phyloP scores from a whole-genome alignment of 30 jellyfish, hydroid and myxozoan genomes.

The Haliclystus octoradiatus region DNA sequence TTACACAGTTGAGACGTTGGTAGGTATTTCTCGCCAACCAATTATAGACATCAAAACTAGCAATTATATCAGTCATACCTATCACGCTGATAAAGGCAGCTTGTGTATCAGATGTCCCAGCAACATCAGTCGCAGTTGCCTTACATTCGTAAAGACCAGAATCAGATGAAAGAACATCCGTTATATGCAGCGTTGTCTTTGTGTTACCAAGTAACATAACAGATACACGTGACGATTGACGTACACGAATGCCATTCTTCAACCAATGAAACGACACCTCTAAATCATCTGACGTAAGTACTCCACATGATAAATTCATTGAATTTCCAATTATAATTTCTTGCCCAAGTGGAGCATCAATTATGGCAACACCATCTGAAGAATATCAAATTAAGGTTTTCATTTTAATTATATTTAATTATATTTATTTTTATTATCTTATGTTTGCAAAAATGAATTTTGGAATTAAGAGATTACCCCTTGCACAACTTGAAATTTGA shows the following conservation, averaged over 20 bases:
- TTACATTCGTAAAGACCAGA: constrained; percentile 43
- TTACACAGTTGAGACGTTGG: no score
- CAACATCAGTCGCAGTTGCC: constrained; percentile 45
- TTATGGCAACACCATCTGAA: constrained; percentile 24
- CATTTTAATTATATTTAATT: no score
- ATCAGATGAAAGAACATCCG: constrained; percentile 26
- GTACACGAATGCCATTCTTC: constrained; percentile 21
- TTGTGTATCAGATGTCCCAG: constrained; percentile 46
- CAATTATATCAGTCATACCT: no score
- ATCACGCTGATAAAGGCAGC: constrained; percentile 43
- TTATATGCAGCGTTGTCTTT: constrained; percentile 28
- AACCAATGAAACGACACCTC: constrained; percentile 56
- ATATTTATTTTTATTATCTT: no score
- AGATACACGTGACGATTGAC: constrained; percentile 18
- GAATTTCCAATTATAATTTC: constrained; percentile 32
- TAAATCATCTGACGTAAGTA: constrained; percentile 32
- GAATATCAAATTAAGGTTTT: not conserved
- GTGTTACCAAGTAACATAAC: constrained; percentile 20
- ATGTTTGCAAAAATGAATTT: not conserved
- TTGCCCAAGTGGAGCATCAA: constrained; percentile 39
- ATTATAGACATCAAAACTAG: no score
- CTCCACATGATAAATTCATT: constrained; percentile 49
- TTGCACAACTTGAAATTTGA: no score
- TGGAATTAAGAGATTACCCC: no score
- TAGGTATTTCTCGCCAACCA: no score